Conservation (phyloP, 2,797 vertebrate genomes). For the Gephyroberyx darwinii region DNA sequence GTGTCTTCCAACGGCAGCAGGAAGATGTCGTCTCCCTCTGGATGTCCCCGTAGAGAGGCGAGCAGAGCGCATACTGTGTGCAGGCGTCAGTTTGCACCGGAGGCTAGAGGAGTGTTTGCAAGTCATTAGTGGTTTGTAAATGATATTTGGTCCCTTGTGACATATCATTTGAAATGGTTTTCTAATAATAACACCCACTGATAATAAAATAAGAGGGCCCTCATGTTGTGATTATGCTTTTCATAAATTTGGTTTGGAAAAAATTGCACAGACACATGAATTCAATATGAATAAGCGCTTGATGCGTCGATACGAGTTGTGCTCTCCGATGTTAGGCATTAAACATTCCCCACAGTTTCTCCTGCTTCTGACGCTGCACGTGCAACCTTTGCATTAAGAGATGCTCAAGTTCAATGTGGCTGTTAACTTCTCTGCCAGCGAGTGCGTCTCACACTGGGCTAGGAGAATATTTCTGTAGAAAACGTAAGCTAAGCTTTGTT, state of each 20-base stretch:
- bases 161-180: slow-evolving; percentile 98
- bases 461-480: slow-evolving; percentile 7
- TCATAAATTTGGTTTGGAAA: slow-evolving; percentile 84
- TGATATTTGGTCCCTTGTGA: slow-evolving; percentile 99
- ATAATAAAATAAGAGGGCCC: slow-evolving; percentile 96
- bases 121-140: slow-evolving; percentile 99
- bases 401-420: slow-evolving; percentile 31
- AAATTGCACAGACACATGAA: slow-evolving; percentile 85
- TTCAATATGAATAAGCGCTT: slow-evolving; percentile 78
- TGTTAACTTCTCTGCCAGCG: slow-evolving; percentile 8
- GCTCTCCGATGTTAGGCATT: slow-evolving; percentile 87
- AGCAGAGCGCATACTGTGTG: slow-evolving; percentile 84
- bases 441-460: slow-evolving; percentile 24
- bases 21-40: slow-evolving; percentile 32
- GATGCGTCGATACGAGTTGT: slow-evolving; percentile 74
- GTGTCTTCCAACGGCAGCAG: background rate
- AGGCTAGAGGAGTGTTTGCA: slow-evolving; percentile 95
- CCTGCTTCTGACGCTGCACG: background rate
- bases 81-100: slow-evolving; percentile 87
- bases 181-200: slow-evolving; percentile 97
- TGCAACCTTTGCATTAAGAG: slow-evolving; percentile 32
- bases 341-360: slow-evolving; percentile 81
- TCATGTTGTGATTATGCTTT: slow-evolving; percentile 90
- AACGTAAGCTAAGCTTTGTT: slow-evolving; percentile 32
- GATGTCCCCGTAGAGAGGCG: slow-evolving; percentile 80